Conservation (phyloP, 2,888 invertebrate genomes). For the Orthosia cruda region DNA sequence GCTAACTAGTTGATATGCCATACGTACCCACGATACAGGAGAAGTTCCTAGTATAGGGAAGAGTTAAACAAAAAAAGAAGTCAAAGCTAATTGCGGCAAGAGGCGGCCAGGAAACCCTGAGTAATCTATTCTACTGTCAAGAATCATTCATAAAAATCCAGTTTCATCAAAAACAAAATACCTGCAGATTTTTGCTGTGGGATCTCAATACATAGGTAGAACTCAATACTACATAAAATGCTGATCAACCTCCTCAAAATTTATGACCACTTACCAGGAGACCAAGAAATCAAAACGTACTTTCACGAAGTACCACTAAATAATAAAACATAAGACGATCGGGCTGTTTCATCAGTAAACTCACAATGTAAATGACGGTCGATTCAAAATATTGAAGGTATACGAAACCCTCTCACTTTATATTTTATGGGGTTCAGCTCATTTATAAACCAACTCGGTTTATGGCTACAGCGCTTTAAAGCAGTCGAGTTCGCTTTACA, state of each 20-base stretch:
- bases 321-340: slow-evolving; percentile 36
- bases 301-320: slow-evolving; percentile 10
- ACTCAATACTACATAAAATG: neutral
- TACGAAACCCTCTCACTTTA: slow-evolving; percentile 34
- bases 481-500: slow-evolving; percentile 8
- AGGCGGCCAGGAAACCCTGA: no score
- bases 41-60: no score
- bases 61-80: no score
- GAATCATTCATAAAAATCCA: no score
- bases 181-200: no score
- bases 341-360: slow-evolving; percentile 27
- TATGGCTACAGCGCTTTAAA: slow-evolving; percentile 52
- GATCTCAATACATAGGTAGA: neutral
- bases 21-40: no score
- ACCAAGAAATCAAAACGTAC: slow-evolving; percentile 11
- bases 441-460: slow-evolving; percentile 56
- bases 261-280: neutral
- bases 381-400: slow-evolving; percentile 52
- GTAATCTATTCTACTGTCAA: no score
- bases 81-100: no score
- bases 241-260: neutral
- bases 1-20: no score
- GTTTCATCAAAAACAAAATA: no score
- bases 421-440: slow-evolving; percentile 51
- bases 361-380: slow-evolving; percentile 44